Conservation (phyloP, 2,888 invertebrate genomes). For the Dynastes hyllus region DNA sequence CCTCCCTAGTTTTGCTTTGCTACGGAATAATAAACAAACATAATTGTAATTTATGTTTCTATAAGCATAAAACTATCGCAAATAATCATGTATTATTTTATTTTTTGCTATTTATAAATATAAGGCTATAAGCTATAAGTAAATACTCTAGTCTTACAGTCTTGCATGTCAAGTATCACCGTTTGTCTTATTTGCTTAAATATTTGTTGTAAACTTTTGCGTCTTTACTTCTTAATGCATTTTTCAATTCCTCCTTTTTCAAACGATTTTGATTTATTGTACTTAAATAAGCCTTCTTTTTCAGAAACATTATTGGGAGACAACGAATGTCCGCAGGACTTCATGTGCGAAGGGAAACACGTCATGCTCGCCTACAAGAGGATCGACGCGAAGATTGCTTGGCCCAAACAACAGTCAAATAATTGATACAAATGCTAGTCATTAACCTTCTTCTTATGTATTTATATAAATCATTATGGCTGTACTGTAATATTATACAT, state of each 20-base stretch:
- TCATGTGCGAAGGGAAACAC: conserved; percentile 86
- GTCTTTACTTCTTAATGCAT: too few relatives aligned
- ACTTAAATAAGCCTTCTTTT: conserved; percentile 61
- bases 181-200: too few relatives aligned
- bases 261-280: too few relatives aligned
- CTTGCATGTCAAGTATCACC: too few relatives aligned
- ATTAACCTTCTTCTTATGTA: conserved; percentile 53
- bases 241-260: too few relatives aligned
- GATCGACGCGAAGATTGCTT: conserved; percentile 97
- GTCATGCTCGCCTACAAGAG: conserved; percentile 96
- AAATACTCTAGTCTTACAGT: too few relatives aligned
- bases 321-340: conserved; percentile 92
- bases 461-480: conserved; percentile 56
- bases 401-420: conserved; percentile 80
- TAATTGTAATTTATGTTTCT: too few relatives aligned
- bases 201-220: too few relatives aligned
- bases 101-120: background rate
- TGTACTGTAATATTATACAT: conserved; percentile 54
- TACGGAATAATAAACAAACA: too few relatives aligned
- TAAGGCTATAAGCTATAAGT: background rate
- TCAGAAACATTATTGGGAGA: conserved; percentile 92
- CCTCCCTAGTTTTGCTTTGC: too few relatives aligned
- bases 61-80: too few relatives aligned
- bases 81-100: too few relatives aligned
- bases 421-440: conserved; percentile 62